Evolutionary conservation across 1,140 invertebrate species (phyloP), one percentile per base, ranked within the genome.

Genomic region (Drosophila tsacasi): DNA sequence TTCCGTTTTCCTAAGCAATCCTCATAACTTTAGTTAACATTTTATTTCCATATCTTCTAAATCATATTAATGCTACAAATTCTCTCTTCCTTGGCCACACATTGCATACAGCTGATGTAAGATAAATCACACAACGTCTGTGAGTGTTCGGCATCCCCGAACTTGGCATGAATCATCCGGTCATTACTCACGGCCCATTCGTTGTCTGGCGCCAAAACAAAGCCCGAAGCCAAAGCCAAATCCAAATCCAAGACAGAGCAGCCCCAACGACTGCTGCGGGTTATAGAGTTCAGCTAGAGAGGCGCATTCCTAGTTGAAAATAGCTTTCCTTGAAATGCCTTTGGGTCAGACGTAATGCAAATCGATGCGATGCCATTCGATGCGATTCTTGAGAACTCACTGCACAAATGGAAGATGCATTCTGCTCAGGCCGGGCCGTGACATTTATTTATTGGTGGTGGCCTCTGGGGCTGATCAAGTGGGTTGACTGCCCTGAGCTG

Each of bases 301-400:
- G 66, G 77, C 59, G 61, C 54, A 79, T 79, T 79, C 76, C 44
- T 64, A 54, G 60, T 64, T 72, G 46, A 72, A 79, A 79, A 79
- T 79, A 79, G 76, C 68, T 79, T 79, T 79, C 76, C 76, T 79
- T 79, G 76, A 79, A 79, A 79, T 79, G 76, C 66, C 75, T 79
- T 79, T 79, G 52, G 65, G 21, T 60, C 60, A 39, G 65, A 32
- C 59, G n/a, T 15, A 25, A 37, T 37, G 9, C 64, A 17, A 37
- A 27, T 27, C 27, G n/a, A 35, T 63, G 9, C 58, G 27, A 21
- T 35, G 19, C 61, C 17, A 35, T 59, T 46, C 44, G 52, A 39
- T 19, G 19, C 21, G 13, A 37, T 73, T 47, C 46, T 59, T 23
- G 71, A 5, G 46, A 40, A 73, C 50, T 47, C 37, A 30, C 10